Conservation (phyloP, 1,140 invertebrate genomes). For the Wiebesia pumilae region DNA sequence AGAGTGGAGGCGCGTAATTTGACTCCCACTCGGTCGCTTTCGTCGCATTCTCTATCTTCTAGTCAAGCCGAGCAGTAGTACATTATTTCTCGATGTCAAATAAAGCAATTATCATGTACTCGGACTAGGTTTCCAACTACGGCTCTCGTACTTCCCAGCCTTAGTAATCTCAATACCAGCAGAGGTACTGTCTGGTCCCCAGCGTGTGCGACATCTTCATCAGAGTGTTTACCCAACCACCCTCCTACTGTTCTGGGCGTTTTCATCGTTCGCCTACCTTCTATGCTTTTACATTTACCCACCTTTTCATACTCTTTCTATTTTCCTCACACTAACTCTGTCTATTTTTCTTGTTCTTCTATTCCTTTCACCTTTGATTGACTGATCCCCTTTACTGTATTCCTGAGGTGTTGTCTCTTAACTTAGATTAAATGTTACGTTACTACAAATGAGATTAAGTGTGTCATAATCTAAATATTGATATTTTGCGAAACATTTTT, state of each 20-base stretch:
- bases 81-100: slow-evolving; percentile 76
- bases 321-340: not conserved
- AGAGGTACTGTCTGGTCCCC: slow-evolving; percentile 60
- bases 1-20: slow-evolving; percentile 45
- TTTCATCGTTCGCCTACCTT: not conserved
- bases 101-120: slow-evolving; percentile 76
- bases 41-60: slow-evolving; percentile 41
- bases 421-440: not conserved
- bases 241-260: slow-evolving; percentile 10
- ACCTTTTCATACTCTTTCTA: slow-evolving; percentile 1
- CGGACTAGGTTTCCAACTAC: slow-evolving; percentile 62
- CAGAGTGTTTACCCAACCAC: slow-evolving; percentile 55
- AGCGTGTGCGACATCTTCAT: slow-evolving; percentile 76
- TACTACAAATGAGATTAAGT: too few species aligned
- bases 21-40: slow-evolving; percentile 57
- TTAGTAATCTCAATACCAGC: slow-evolving; percentile 69
- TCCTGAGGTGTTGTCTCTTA: slow-evolving; percentile 14
- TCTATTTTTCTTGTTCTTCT: not conserved
- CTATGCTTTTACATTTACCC: slow-evolving; percentile 54
- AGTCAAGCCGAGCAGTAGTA: slow-evolving; percentile 59
- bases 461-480: too few species aligned
- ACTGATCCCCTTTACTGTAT: not conserved
- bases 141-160: slow-evolving; percentile 64
- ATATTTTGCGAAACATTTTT: too few species aligned
- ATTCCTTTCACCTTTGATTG: not conserved